Evolutionary conservation across 2,113 vertebrate species (phyloP), one percentile per base, ranked within the genome.

Genomic region (Ictidomys tridecemlineatus): DNA sequence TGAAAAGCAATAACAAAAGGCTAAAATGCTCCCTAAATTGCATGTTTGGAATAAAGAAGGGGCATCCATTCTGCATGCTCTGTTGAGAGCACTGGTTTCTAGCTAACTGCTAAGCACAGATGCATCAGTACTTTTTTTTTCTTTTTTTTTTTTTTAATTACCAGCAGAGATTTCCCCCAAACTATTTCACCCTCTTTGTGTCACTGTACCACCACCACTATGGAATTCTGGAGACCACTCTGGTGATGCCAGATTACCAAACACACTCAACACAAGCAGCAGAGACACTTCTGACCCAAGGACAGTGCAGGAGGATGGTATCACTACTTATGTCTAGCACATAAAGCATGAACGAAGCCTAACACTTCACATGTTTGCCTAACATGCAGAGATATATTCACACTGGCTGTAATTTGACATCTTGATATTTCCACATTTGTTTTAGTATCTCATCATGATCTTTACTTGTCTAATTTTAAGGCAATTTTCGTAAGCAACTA

Each of bases 1-100:
- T 79, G 85, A 94, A 94, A 95, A 85, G 53, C 93, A 88, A 53
- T 80, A 51, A 85, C 85, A 94, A 96, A 92, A 93, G 58, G 37
- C 45, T 82, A 45, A 84, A 77, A 72, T 73, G 42, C 4, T 12
- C 39, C 48, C 69, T 67, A 18, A 67, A 77, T 72, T 85, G 61
- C 0, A 28, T 51, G 85, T 77, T 88, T 97, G 89, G 72, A 86
- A 69, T 80, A 84, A 74, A 73, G 39, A 96, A 32, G 45, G 24
- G 88, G 34, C 12, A 2, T 37, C 22, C 28, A 1, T n/a, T 93
- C 53, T 56, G 3, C 3, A 1, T 58, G 34, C 28, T 74, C 24
- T 39, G 34, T 39, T 39, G 12, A 77, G 32, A 73, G 73, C 30
- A 42, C 69, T n/a, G 51, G 32, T 91, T 76, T 85, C 53, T 51